A percentile compares a stretch with the other conserved stretches of the same genome.
These are phyloP conservation scores for Athrips mouffetella DNA, from an alignment of 2,888 invertebrate genomes.

Conservation along the genomic window DNA sequence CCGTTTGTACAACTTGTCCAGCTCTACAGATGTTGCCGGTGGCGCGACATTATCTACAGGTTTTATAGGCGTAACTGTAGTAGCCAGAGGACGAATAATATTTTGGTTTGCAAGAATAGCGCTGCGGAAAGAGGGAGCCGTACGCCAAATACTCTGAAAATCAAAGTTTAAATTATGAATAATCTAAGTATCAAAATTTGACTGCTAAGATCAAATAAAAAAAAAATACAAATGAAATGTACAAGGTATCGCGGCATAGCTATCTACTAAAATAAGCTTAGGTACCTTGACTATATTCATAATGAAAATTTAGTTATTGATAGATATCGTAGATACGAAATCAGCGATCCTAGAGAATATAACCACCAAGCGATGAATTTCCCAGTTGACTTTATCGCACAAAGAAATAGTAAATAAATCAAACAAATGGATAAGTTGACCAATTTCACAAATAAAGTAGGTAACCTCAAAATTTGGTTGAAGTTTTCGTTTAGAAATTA, in stretches of 20 bases:
- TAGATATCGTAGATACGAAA: neutral
- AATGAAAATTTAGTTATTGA: neutral
- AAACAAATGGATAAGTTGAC: neutral
- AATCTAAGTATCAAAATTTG: neutral
- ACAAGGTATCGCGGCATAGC: too few species aligned
- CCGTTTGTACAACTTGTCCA: slow-evolving; percentile 88
- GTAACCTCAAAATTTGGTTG: neutral
- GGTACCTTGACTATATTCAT: slow-evolving; percentile 49
- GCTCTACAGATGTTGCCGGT: slow-evolving; percentile 51
- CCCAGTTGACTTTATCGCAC: too few species aligned
- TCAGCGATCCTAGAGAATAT: neutral
- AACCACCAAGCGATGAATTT: too few species aligned
- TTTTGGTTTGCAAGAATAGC: slow-evolving; percentile 33
- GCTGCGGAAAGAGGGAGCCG: slow-evolving; percentile 39
- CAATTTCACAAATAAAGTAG: too few species aligned
- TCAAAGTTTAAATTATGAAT: neutral
- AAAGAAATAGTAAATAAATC: neutral
- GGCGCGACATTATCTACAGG: slow-evolving; percentile 35
- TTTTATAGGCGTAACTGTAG: slow-evolving; percentile 38
- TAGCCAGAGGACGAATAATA: slow-evolving; percentile 39
- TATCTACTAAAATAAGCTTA: slow-evolving; percentile 33
- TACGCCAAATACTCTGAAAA: slow-evolving; percentile 52
- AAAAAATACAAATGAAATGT: too few species aligned
- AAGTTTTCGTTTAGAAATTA: neutral
- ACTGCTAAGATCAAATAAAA: too few species aligned